Percentiles rank a stretch among this genome's conserved stretches.
phyloP scores from a whole-genome alignment of 2,888 invertebrate genomes.

The Philopedon plagiatum region DNA sequence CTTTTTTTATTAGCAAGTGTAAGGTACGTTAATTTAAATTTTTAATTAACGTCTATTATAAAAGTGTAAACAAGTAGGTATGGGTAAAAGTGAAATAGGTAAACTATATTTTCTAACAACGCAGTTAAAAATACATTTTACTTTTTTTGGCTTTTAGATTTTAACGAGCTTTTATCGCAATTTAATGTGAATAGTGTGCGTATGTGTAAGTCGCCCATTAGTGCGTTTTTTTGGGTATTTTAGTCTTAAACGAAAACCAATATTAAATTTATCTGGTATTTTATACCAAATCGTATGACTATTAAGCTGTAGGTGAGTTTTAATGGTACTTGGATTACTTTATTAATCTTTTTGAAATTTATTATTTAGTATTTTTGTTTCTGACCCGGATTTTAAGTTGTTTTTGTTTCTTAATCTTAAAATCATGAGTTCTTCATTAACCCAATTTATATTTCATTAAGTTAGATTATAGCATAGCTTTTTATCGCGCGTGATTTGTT shows the following conservation, averaged over 20 bases:
- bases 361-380: neutral
- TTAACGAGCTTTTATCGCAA: neutral
- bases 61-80: slow-evolving; percentile 36
- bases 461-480: neutral
- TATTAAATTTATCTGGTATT: no score
- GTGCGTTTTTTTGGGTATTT: neutral
- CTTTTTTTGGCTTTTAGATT: slow-evolving; percentile 1
- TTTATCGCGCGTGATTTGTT: slow-evolving; percentile 1
- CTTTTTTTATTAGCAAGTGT: neutral
- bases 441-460: slow-evolving; percentile 5
- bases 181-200: neutral
- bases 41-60: slow-evolving; percentile 31
- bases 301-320: no score
- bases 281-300: no score
- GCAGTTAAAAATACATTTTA: slow-evolving; percentile 12
- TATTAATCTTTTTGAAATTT: no score
- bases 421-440: neutral
- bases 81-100: slow-evolving; percentile 11
- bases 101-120: slow-evolving; percentile 33
- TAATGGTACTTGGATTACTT: no score
- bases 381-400: neutral
- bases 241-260: no score
- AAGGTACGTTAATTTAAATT: slow-evolving; percentile 13
- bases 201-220: neutral
- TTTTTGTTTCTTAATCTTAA: neutral